These are phyloP conservation scores for Seira ritae DNA, from an alignment of 2,888 invertebrate genomes.

Conservation along the genomic window DNA sequence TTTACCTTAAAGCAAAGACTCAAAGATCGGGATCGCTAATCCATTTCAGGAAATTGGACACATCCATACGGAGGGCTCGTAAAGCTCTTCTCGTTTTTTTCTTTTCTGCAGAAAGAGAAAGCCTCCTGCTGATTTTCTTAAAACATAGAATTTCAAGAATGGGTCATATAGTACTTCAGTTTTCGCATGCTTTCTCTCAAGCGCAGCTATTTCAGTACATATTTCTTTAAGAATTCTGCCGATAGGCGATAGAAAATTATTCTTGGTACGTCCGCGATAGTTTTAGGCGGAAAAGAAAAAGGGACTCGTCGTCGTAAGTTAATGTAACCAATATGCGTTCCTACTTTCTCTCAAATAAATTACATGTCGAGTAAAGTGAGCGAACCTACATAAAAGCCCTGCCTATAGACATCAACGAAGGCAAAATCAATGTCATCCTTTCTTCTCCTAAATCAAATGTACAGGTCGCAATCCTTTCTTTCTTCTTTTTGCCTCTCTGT, in stretches of 20 bases:
- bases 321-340: conserved; percentile 17
- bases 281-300: background rate
- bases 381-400: conserved; percentile 25
- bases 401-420: conserved; percentile 34
- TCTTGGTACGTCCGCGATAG: background rate
- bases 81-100: conserved; percentile 60
- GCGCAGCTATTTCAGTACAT: background rate
- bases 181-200: background rate
- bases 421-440: conserved; percentile 62
- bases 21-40: conserved; percentile 71
- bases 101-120: conserved; percentile 7
- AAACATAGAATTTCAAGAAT: conserved; percentile 3
- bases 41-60: conserved; percentile 73
- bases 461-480: conserved; percentile 45
- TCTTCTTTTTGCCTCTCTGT: background rate
- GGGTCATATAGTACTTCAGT: too few relatives aligned
- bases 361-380: conserved; percentile 24
- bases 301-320: background rate
- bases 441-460: conserved; percentile 54
- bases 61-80: conserved; percentile 70
- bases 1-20: conserved; percentile 66
- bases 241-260: too few relatives aligned
- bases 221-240: too few relatives aligned
- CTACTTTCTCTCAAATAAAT: background rate
- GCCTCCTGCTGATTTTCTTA: conserved; percentile 21